phyloP scores from a whole-genome alignment of 53 echinoderm and acorn worm species.

The Paracentrotus lividus region DNA sequence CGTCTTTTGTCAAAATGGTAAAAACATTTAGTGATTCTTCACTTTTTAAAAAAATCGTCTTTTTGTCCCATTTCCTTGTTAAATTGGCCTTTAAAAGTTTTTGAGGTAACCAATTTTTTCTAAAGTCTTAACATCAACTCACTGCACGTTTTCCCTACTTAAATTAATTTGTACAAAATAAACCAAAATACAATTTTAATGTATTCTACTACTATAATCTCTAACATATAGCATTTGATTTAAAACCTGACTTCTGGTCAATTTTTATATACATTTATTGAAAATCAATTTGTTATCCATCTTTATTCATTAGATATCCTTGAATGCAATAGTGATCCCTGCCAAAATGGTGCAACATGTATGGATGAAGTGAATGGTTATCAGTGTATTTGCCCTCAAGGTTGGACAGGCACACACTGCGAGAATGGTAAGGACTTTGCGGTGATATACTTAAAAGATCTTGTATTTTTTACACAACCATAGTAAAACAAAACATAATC shows the following conservation, averaged over 20 bases:
- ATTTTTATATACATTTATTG: no score
- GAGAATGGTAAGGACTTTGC: conserved; percentile 47
- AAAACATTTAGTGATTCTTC: neutral
- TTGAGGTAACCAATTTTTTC: no score
- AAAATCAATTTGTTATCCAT: neutral
- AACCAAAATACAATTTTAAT: no score
- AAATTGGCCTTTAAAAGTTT: no score
- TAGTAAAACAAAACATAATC: neutral
- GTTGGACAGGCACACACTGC: conserved; percentile 82
- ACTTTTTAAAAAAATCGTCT: no score
- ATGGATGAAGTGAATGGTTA: conserved; percentile 78
- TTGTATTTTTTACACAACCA: neutral
- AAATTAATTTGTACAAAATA: no score
- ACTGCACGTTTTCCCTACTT: no score
- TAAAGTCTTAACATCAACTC: no score
- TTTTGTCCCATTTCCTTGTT: no score
- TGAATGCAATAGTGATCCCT: conserved; percentile 80
- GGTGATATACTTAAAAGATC: no score
- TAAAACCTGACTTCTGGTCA: neutral
- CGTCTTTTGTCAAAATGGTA: conserved; percentile 72
- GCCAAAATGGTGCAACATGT: conserved; percentile 82
- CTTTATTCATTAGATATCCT: conserved; percentile 12
- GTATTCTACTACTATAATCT: no score
- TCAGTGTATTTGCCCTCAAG: conserved; percentile 75
- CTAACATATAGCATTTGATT: no score